These are phyloP conservation scores for Penaeus japonicus DNA, from an alignment of 1,140 invertebrate species.

Conservation along the genomic window DNA sequence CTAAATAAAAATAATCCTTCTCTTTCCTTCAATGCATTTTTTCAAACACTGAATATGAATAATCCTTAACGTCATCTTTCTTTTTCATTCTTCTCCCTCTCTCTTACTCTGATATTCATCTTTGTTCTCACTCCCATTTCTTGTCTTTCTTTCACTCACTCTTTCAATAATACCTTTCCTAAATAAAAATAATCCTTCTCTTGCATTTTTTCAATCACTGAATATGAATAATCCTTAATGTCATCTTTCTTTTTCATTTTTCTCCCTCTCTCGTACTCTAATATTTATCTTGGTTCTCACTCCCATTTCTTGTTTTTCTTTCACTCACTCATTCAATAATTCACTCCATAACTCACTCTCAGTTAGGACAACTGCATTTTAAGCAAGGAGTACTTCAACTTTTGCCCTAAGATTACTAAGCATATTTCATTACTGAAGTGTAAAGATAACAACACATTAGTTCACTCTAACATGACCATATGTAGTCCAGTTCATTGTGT, in stretches of 20 bases:
- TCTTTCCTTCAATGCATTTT: not conserved
- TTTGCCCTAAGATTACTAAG: not conserved
- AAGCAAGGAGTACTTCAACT: not conserved
- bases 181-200: slow-evolving; percentile 18
- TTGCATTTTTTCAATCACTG: not conserved
- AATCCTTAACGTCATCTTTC: not conserved
- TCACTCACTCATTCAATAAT: not conserved
- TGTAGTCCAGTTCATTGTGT: too few relatives aligned
- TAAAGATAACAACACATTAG: too few relatives aligned
- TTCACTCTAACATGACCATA: too few relatives aligned
- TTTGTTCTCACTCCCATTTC: too few relatives aligned
- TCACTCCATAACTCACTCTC: not conserved
- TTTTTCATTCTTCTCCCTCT: too few relatives aligned
- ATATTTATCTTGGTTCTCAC: not conserved
- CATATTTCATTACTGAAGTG: not conserved
- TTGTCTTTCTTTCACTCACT: too few relatives aligned
- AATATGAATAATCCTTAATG: not conserved
- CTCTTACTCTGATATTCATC: not conserved
- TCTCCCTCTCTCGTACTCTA: not conserved
- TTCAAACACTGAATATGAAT: not conserved
- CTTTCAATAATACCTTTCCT: too few relatives aligned
- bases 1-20: slow-evolving; percentile 22
- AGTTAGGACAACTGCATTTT: not conserved
- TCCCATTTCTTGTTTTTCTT: not conserved
- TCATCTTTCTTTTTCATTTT: too few relatives aligned